These are phyloP conservation scores for Suillia variegata DNA, from an alignment of 2,888 invertebrate genomes.

Conservation along the genomic window DNA sequence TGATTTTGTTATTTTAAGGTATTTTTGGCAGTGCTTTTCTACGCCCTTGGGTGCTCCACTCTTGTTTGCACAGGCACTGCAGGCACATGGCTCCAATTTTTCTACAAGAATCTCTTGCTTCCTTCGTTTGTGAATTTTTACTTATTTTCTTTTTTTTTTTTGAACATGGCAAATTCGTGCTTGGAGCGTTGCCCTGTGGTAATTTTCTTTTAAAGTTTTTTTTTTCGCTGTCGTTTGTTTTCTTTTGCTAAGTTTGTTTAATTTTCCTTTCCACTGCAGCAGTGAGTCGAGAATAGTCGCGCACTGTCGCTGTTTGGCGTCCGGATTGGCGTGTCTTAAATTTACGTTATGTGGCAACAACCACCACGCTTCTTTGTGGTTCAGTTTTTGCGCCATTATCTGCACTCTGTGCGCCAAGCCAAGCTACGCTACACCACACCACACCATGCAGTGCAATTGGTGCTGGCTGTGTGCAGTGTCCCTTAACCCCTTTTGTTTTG, in stretches of 20 bases:
- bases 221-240: conserved; percentile 1
- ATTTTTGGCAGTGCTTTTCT: neutral
- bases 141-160: conserved; percentile 6
- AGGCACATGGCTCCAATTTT: neutral
- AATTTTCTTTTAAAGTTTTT: too few relatives aligned
- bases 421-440: too few relatives aligned
- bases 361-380: neutral
- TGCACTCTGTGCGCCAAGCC: too few relatives aligned
- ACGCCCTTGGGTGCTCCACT: too few relatives aligned
- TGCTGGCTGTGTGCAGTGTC: neutral
- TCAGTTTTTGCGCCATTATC: neutral
- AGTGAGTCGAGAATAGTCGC: too few relatives aligned
- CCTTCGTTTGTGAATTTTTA: neutral
- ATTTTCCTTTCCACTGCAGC: neutral
- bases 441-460: too few relatives aligned
- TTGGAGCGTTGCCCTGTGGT: conserved; percentile 6
- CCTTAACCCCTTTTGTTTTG: neutral
- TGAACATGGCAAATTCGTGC: conserved; percentile 1
- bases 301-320: neutral
- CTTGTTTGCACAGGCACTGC: conserved; percentile 1
- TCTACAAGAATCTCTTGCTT: neutral
- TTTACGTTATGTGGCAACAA: neutral
- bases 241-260: too few relatives aligned
- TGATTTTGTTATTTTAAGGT: too few relatives aligned
- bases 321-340: neutral